phyloP scores from a whole-genome alignment of 1,140 invertebrate genomes.

The Eulimnadia texana region DNA sequence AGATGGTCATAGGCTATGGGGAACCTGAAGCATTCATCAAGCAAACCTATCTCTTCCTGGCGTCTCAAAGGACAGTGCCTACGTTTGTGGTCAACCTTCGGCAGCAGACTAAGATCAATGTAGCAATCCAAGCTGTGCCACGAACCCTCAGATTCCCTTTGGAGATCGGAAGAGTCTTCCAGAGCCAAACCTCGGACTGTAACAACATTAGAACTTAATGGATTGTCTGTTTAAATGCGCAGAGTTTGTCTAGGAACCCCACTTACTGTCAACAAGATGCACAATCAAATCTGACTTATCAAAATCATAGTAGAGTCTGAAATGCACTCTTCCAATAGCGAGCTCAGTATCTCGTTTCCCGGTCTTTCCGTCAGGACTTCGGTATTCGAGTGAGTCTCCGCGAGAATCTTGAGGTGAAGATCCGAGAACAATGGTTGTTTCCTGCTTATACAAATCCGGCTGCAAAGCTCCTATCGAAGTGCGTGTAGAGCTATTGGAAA shows the following conservation, averaged over 20 bases:
- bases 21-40: constrained; percentile 73
- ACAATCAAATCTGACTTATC: constrained; percentile 73
- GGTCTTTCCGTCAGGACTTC: background rate
- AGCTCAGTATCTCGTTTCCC: background rate
- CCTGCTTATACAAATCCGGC: constrained; percentile 56
- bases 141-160: background rate
- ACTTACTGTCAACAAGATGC: constrained; percentile 67
- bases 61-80: constrained; percentile 35
- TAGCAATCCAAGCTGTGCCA: constrained; percentile 46
- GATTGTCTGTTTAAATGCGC: too few species aligned
- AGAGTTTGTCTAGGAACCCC: too few species aligned
- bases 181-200: background rate
- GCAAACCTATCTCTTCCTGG: constrained; percentile 50
- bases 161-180: background rate
- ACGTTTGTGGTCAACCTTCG: constrained; percentile 65
- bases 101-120: constrained; percentile 53
- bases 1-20: constrained; percentile 65
- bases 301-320: constrained; percentile 76
- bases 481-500: constrained; percentile 35
- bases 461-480: constrained; percentile 68
- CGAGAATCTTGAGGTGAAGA: constrained; percentile 24
- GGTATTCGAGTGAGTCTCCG: background rate
- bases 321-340: constrained; percentile 54
- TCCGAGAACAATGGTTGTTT: constrained; percentile 30
- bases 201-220: too few species aligned